These are phyloP conservation scores for Diplolepis rosae DNA, from an alignment of 2,888 invertebrate genomes.

Conservation along the genomic window DNA sequence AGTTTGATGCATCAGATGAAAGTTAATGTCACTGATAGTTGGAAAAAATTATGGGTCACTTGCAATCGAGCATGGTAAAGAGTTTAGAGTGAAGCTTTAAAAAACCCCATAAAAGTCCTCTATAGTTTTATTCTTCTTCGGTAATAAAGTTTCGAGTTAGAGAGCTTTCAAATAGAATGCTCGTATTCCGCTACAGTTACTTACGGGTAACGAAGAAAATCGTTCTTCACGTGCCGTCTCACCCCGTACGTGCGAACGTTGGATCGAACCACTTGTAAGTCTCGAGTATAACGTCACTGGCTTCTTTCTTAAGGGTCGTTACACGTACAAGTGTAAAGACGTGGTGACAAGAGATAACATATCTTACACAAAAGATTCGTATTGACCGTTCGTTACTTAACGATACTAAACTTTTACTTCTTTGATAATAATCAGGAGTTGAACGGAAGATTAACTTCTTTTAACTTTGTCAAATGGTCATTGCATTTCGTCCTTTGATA, in stretches of 20 bases:
- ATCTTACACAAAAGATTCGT: too few relatives aligned
- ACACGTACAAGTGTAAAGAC: not conserved
- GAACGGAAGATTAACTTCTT: too few relatives aligned
- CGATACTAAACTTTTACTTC: too few relatives aligned
- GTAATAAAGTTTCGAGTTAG: conserved; percentile 25
- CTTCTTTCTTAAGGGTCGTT: conserved; percentile 1
- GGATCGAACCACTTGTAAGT: conserved; percentile 23
- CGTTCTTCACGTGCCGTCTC: not conserved
- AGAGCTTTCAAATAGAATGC: conserved; percentile 19
- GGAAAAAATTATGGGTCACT: conserved; percentile 12
- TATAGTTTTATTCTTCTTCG: conserved; percentile 26
- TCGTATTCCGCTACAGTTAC: conserved; percentile 28
- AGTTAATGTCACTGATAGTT: not conserved
- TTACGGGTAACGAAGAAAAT: conserved; percentile 30
- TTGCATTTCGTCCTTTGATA: too few relatives aligned
- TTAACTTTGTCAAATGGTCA: too few relatives aligned
- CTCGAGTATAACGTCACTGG: conserved; percentile 7
- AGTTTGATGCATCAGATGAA: not conserved
- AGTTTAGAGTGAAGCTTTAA: conserved; percentile 23
- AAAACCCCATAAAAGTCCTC: conserved; percentile 24
- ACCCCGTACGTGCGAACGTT: conserved; percentile 16
- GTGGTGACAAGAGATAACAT: too few relatives aligned
- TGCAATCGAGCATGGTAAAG: conserved; percentile 25
- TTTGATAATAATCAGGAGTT: too few relatives aligned
- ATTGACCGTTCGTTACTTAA: too few relatives aligned